phyloP scores from a whole-genome alignment of 2,888 invertebrate species.

The Drosophila birchii region DNA sequence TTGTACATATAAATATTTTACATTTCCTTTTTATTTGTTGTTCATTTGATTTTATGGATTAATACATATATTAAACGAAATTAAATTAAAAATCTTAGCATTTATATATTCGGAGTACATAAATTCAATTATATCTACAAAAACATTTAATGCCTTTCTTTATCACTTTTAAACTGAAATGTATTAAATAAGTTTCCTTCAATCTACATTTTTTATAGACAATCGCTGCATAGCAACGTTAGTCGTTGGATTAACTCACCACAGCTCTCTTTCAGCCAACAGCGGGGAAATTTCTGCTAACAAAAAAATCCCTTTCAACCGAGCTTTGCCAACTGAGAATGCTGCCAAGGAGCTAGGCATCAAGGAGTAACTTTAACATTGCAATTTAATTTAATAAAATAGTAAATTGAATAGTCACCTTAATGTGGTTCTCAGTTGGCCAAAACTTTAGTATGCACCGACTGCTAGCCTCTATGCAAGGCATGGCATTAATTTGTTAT shows the following conservation, averaged over 20 bases:
- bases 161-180: not conserved
- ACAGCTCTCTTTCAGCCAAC: not conserved
- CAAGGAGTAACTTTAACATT: not conserved
- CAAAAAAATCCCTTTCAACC: slow-evolving; percentile 14
- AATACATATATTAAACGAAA: too few relatives aligned
- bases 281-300: slow-evolving; percentile 3
- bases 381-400: not conserved
- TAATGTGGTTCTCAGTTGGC: not conserved
- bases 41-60: too few relatives aligned
- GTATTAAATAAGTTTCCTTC: not conserved
- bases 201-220: not conserved
- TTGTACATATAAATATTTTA: too few relatives aligned
- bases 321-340: not conserved
- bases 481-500: slow-evolving; percentile 11
- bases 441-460: not conserved
- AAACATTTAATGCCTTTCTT: too few relatives aligned
- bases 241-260: slow-evolving; percentile 6
- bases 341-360: not conserved
- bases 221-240: not conserved
- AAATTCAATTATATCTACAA: too few relatives aligned
- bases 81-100: too few relatives aligned
- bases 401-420: not conserved
- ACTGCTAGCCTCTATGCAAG: not conserved
- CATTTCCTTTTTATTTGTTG: too few relatives aligned
- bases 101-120: too few relatives aligned